Evolutionary conservation across 2,113 vertebrate species (phyloP), one percentile per base, ranked within the genome.

Genomic region (Gallinago undulata): DNA sequence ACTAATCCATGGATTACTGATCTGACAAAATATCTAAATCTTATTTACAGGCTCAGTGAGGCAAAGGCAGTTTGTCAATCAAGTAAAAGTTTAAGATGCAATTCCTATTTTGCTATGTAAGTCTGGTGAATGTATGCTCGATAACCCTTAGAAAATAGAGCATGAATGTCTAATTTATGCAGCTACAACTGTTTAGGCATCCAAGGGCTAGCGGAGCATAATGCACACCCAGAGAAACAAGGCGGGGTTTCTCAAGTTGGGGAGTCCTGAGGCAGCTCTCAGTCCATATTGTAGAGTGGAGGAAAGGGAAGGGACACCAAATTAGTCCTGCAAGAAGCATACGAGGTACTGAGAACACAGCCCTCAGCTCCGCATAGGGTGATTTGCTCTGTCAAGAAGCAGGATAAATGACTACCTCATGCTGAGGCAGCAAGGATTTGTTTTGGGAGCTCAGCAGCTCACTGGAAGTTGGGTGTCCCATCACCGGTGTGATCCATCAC

Each of bases 371-470:
- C 0, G 5, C 57, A 56, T 0, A 64, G 87, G 73, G 63, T 57
- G 79, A 91, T 91, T 68, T 79, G 27, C 87, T 89, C 89, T 76
- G 84, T 83, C 81, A 94, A 74, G 78, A 91, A 77, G 81, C 35
- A 87, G 87, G 66, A 96, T 87, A 68, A 89, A 96, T 66, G 77
- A 87, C 33, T 82, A 81, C 53, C 41, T 79, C 96, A 83, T 0
- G 55, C 87, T 91, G 87, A 93, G 89, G 81, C 74, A 83, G 70
- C 19, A 70, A 35, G 35, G 64, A 35, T 63, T 84, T 68, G 77
- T 93, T 92, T 1, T 2, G 27, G 87, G 77, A 96, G 69, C 66
- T 47, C 55, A 90, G 93, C 30, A 81, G 64, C 86, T 91, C 4
- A 3, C 48, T 89, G 66, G 57, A 95, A 94, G 76, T 70, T 78